Evolutionary conservation across 2,797 vertebrate species (phyloP), one percentile per base, ranked within the genome.

Genomic region (Centropyge bicolor): DNA sequence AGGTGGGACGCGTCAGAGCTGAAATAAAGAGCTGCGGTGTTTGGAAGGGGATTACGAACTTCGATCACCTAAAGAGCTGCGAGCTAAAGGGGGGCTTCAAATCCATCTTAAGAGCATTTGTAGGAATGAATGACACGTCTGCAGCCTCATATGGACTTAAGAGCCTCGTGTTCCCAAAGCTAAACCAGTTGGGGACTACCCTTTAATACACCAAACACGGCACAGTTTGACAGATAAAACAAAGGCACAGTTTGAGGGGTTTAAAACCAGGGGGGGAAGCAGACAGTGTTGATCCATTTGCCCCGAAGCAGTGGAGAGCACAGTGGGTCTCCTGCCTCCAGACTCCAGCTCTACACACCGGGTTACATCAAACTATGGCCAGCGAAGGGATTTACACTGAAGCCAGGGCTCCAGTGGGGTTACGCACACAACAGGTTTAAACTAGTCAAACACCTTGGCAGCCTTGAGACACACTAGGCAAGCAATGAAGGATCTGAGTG

Each of bases 181-280:
- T 75, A 64, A 87, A 76, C 66, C 85, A 71, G 41, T 76, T 64
- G 79, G 81, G 82, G 80, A 57, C 61, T 54, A 31, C 38, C 40
- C 43, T 49, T 66, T 82, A 81, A 90, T 81, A 72, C 65, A 65
- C 73, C 70, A 76, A 76, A 78, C 72, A 71, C 43, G 60, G 59
- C 74, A 67, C 68, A 74, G 76, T 79, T 85, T 82, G 78, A 81
- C 63, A 73, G 76, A 88, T 87, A 76, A 86, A 88, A 89, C 65
- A 85, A 86, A 84, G 70, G 70, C 76, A 64, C 17, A 72, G 65
- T 84, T 76, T 82, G 72, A 81, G 76, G 78, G 75, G 87, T 88
- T 80, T 68, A 43, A 68, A 84, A 87, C 38, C 67, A 57, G 38
- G 43, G 55, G 38, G 43, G 55, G 62, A 85, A 67, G 45, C 56